These are phyloP conservation scores for Hartigia nigra DNA, from an alignment of 2,888 invertebrate species.

Conservation along the genomic window DNA sequence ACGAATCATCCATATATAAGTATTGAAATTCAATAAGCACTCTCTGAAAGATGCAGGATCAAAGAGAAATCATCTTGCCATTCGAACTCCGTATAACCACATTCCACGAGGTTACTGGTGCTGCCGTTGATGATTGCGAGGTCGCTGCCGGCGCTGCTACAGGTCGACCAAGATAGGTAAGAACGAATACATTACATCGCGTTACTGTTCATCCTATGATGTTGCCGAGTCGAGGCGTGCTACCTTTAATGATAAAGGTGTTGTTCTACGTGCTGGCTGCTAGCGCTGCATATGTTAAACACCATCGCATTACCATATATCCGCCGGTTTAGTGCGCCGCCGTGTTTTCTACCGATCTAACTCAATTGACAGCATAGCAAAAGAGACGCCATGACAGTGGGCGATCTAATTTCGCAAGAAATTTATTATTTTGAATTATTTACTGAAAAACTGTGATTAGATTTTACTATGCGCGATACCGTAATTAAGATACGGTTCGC, in stretches of 20 bases:
- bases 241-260: conserved; percentile 55
- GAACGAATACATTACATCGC: conserved; percentile 31
- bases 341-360: not conserved
- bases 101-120: not conserved
- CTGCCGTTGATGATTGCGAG: not conserved
- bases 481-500: not conserved
- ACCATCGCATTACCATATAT: conserved; percentile 48
- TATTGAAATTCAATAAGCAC: not conserved
- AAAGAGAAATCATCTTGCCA: not conserved
- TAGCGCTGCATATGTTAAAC: conserved; percentile 49
- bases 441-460: not conserved
- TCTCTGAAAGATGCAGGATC: not conserved
- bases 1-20: not conserved
- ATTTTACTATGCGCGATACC: not conserved
- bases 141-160: not conserved
- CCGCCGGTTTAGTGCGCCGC: not conserved
- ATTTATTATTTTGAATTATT: not conserved
- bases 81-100: not conserved
- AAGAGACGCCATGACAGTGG: not conserved
- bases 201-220: conserved; percentile 19
- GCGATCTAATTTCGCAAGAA: not conserved
- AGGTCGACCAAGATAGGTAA: conserved; percentile 9
- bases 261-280: conserved; percentile 47
- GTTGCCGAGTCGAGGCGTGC: conserved; percentile 37
- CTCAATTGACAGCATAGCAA: not conserved